Conservation (phyloP, 2,113 vertebrate genomes). For the Channa argus region DNA sequence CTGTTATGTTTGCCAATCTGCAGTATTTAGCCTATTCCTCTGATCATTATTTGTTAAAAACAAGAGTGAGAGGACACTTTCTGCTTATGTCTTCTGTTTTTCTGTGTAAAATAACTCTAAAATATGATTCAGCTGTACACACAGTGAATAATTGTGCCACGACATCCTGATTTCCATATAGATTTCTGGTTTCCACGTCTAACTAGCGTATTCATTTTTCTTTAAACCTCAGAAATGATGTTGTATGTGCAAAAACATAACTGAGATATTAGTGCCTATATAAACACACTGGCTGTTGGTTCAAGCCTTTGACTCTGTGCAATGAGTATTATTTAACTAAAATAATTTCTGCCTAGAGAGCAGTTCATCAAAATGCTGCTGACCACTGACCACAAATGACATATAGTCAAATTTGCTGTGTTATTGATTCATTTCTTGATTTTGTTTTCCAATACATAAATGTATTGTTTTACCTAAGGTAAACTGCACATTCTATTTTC, state of each 20-base stretch:
- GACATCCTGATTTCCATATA: background rate
- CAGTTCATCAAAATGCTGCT: background rate
- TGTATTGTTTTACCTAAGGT: too few relatives aligned
- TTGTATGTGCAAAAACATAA: background rate
- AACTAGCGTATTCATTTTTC: background rate
- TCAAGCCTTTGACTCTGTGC: background rate
- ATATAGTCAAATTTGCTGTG: too few relatives aligned
- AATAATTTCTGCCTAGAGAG: background rate
- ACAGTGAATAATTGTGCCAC: background rate
- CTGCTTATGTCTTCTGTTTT: background rate
- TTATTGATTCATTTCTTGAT: too few relatives aligned
- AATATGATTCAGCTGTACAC: background rate
- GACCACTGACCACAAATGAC: background rate
- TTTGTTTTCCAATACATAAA: too few relatives aligned
- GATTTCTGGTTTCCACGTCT: background rate
- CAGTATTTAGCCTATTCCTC: background rate
- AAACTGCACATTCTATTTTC: too few relatives aligned
- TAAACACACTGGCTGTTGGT: background rate
- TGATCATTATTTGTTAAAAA: background rate
- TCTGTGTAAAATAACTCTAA: background rate
- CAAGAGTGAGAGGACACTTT: background rate
- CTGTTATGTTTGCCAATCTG: background rate
- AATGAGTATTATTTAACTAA: background rate
- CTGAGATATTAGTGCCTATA: background rate
- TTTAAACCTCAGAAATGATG: background rate